phyloP scores from a whole-genome alignment of 2,888 invertebrate species.

The Asteroscopus sphinx region DNA sequence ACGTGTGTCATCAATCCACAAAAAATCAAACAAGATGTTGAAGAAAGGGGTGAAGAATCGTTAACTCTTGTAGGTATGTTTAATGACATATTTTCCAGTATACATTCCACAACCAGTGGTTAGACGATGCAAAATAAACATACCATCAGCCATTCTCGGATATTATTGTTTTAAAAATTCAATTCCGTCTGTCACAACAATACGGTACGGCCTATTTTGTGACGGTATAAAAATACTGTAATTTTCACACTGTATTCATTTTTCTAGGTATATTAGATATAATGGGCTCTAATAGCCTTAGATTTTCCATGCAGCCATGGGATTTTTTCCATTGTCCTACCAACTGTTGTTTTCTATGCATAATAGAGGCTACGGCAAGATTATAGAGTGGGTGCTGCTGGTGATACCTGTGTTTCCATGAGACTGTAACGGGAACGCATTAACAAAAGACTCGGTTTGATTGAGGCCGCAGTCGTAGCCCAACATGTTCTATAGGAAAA shows the following conservation, averaged over 20 bases:
- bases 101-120: constrained; percentile 16
- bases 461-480: constrained; percentile 60
- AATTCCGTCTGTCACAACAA: constrained; percentile 58
- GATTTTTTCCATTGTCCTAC: constrained; percentile 81
- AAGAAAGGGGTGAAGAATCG: constrained; percentile 12
- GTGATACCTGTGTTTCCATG: constrained; percentile 80
- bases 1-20: no score
- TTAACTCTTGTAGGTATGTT: constrained; percentile 39
- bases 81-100: constrained; percentile 36
- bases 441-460: constrained; percentile 78
- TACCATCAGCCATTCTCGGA: constrained; percentile 32
- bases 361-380: constrained; percentile 77
- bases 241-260: constrained; percentile 59
- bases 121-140: constrained; percentile 52
- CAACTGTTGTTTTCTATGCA: constrained; percentile 79
- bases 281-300: constrained; percentile 77
- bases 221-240: constrained; percentile 70
- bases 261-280: constrained; percentile 62
- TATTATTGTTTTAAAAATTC: constrained; percentile 61
- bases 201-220: constrained; percentile 18
- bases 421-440: constrained; percentile 77
- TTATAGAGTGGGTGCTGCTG: constrained; percentile 77
- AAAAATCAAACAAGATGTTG: no score
- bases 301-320: constrained; percentile 80
- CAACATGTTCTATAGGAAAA: constrained; percentile 75